Base-by-base conservation (phyloP, 2,797 vertebrate species). In the Rhodeus uyekii region DNA sequence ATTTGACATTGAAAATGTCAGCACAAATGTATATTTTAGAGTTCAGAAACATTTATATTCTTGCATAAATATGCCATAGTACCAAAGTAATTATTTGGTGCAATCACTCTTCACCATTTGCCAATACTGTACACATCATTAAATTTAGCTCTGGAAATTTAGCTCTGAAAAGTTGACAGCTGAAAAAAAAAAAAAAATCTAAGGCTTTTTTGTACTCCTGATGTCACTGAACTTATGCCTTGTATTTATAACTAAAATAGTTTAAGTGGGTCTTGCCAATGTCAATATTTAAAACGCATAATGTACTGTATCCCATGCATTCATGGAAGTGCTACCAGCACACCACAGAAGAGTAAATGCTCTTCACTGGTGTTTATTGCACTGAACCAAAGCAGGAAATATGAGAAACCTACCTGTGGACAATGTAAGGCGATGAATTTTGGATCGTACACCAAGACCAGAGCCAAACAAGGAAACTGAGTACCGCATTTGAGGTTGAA, bases 401-500 rank as follows among this genome's bases (percentile, higher is more conserved):
- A 64, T 63, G 13, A 38, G 42, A 72, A 60, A 74, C 27, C 36
- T 64, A 95, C 95, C 94, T 90, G 94, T 95, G 14, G 83, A 88
- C 80, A 91, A 86, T 53, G 89, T 86, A 77, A 92, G 86, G 88
- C 86, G 92, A 85, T 95, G 93, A 84, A 92, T 92, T 89, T 91
- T 94, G 84, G 94, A 94, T 83, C 85, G 86, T 65, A 84, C 86
- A 18, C 89, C 87, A 27, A 87, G 85, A 55, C 89, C 46, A 8
- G 87, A 86, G 32, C 93, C 92, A 34, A 90, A 92, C 36, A 95
- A 77, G 48, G 93, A 86, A 10, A 97, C 88, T 14, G 89, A 87
- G 63, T 97, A 97, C 42, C 86, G 90, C 0, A 92, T 96, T 81
- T 94, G 94, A 1, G 96, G 93, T 4, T 82, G 90, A 38, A 97